A percentile compares a stretch with the other conserved stretches of the same genome.
phyloP scores from a whole-genome alignment of 2,113 vertebrate species.

The Ptyas mucosa region DNA sequence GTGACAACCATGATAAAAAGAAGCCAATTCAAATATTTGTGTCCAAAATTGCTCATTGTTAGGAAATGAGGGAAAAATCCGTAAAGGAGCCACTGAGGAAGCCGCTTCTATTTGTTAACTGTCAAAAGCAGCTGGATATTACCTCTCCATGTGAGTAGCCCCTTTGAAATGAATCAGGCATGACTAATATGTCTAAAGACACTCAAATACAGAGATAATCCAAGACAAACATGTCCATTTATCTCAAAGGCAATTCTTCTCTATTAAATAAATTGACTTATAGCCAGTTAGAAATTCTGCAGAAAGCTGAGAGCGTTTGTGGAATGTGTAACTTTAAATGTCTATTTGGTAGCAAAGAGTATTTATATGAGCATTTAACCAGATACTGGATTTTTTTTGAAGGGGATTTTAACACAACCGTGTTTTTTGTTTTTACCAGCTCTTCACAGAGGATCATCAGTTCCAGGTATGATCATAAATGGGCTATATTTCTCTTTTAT shows the following conservation, averaged over 20 bases:
- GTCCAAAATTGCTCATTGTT: not conserved
- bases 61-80: not conserved
- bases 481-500: no score
- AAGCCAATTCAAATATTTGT: not conserved
- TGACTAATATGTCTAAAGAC: not conserved
- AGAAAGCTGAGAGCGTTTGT: not conserved
- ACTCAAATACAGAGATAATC: not conserved
- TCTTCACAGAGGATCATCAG: not conserved
- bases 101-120: not conserved
- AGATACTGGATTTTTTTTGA: not conserved
- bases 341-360: not conserved
- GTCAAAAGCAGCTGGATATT: not conserved
- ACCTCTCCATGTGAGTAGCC: not conserved
- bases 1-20: not conserved
- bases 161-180: not conserved
- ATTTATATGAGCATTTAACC: not conserved
- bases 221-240: not conserved
- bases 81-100: not conserved
- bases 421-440: not conserved
- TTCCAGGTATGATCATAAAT: not conserved
- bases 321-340: not conserved
- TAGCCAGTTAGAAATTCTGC: not conserved
- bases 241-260: not conserved
- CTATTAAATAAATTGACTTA: not conserved
- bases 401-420: not conserved